phyloP scores from a whole-genome alignment of 2,888 invertebrate genomes.

The Netelia fuscicornis region DNA sequence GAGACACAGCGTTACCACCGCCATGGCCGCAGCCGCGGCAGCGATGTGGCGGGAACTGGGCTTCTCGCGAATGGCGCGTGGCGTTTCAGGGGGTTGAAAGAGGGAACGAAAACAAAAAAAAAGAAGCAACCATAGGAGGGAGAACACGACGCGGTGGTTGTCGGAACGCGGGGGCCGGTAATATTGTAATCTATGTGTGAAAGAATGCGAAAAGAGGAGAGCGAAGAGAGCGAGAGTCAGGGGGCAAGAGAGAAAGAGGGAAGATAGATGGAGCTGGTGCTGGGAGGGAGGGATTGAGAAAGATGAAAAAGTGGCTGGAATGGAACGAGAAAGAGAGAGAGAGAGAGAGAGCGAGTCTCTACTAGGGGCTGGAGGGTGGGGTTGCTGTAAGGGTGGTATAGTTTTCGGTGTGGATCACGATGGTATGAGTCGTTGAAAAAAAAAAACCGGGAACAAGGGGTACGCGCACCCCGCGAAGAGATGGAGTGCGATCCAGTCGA shows the following conservation, averaged over 20 bases:
- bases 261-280: constrained; percentile 46
- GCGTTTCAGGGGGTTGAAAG: constrained; percentile 51
- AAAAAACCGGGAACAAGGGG: constrained; percentile 61
- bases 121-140: constrained; percentile 28
- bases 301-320: constrained; percentile 83
- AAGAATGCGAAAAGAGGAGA: constrained; percentile 81
- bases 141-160: constrained; percentile 49
- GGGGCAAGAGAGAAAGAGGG: constrained; percentile 51
- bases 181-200: constrained; percentile 85
- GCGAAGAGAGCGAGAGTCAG: constrained; percentile 60
- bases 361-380: constrained; percentile 62
- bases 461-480: constrained; percentile 41
- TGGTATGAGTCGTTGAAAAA: constrained; percentile 34
- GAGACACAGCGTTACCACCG: constrained; percentile 35
- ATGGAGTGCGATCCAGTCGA: constrained; percentile 52
- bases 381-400: constrained; percentile 76
- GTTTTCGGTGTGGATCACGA: constrained; percentile 74
- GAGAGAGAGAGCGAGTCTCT: not conserved
- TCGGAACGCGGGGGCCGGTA: constrained; percentile 75
- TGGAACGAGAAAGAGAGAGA: constrained; percentile 69
- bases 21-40: not conserved
- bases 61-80: constrained; percentile 52
- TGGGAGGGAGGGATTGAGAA: constrained; percentile 71
- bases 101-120: constrained; percentile 39
- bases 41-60: constrained; percentile 47